Base-by-base conservation (phyloP, 2,113 vertebrate species). In the Sinocyclocheilus maitianheensis region DNA sequence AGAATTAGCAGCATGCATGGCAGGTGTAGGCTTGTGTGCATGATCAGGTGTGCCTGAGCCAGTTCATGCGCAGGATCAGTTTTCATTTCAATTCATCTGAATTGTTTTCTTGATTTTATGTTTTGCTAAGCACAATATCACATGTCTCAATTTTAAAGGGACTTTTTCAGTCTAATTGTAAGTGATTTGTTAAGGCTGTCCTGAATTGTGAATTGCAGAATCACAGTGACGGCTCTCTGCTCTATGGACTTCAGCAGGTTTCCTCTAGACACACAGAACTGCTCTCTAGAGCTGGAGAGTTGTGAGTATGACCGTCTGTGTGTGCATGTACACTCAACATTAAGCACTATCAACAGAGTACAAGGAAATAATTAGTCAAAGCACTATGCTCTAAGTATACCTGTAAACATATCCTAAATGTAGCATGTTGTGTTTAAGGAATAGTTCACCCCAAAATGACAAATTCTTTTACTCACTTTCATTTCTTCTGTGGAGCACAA, bases 211-310 rank as follows among this genome's bases (percentile, higher is more conserved):
- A 69, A 90, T 79, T 92, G 89, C 87, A 99, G 97, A 93, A 95
- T 97, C 93, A 99, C 97, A 4, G 96, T 98, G 91, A 98, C 96
- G 11, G 96, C 96, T n/a, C 96, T 97, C 91, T 98, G 96, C 90
- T 96, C 97, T 71, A 97, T 97, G 96, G 97, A 98, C 94, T 98
- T 98, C 94, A 97, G 96, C 81, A 96, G 95, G 88, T 98, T 98
- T 92, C 97, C 97, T 88, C 95, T 98, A 92, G 97, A 98, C 91
- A 97, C 95, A 84, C 97, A 98, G 91, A 97, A 97, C 81, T 98
- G 96, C 88, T 97, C 96, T 88, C 94, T 98, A 87, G 96, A 97
- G 92, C 94, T 98, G 88, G 97, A 98, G 94, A 98, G 97, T 92
- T 97, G 96, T 98, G 94, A 97, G 97, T 97, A 95, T 74, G 37